Conservation (phyloP, 35 echinoderm and acorn worm species). For the Diadema setosum region DNA sequence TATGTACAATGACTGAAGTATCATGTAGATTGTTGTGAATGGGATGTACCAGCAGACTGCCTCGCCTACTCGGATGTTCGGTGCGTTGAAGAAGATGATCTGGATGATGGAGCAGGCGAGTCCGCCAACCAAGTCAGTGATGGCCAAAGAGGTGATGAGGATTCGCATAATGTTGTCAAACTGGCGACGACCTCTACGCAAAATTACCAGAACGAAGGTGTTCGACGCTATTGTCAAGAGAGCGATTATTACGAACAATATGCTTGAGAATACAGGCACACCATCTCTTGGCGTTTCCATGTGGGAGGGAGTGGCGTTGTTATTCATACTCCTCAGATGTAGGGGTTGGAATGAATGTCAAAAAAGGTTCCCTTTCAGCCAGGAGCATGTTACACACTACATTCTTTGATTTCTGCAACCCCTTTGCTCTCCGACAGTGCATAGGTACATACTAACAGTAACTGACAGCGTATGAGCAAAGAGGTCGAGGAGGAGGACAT, state of each 20-base stretch:
- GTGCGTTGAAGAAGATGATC: background rate
- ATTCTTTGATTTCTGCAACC: too few relatives aligned
- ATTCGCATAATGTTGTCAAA: background rate
- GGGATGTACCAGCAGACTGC: background rate
- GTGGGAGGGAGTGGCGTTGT: too few relatives aligned
- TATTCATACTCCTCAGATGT: too few relatives aligned
- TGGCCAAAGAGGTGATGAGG: background rate
- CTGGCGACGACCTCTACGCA: background rate
- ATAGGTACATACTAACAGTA: too few relatives aligned
- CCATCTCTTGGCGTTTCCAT: too few relatives aligned
- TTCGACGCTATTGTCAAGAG: background rate
- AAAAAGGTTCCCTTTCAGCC: too few relatives aligned
- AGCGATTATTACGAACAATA: background rate
- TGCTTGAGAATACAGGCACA: too few relatives aligned
- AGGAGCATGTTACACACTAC: too few relatives aligned
- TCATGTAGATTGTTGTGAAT: background rate
- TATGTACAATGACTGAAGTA: constrained; percentile 8
- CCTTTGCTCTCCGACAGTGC: too few relatives aligned
- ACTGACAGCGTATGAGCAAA: too few relatives aligned
- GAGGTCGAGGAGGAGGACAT: too few relatives aligned
- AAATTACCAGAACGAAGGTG: background rate
- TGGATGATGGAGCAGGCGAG: background rate
- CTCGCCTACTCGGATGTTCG: background rate
- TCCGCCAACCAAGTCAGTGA: background rate
- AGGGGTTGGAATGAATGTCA: too few relatives aligned